Evolutionary conservation across 2,797 vertebrate genomes (phyloP), one percentile per base, ranked within the genome.

Genomic region (Acrossocheilus fasciatus): DNA sequence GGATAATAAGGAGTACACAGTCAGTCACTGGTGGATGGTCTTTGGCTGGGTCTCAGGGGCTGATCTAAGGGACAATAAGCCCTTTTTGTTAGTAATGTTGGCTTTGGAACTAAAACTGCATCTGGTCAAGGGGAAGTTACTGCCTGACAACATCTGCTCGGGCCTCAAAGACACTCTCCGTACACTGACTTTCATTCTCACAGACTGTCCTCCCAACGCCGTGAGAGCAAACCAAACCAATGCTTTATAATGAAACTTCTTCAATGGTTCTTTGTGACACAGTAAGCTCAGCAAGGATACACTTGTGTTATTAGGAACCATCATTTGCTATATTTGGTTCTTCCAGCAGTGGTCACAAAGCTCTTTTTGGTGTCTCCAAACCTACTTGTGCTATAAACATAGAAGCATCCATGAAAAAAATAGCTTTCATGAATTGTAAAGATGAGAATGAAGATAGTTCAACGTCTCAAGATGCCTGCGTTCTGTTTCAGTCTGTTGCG

Each of bases 11-110:
- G 57, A 80, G 84, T 82, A 54, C 66, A 23, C 69, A 82, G 83
- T 80, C 64, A 82, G 83, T 77, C 76, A 73, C 34, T 77, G 64
- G 57, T 77, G 36, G 59, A 88, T 83, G 47, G 59, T 84, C 45
- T 68, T 74, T 91, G 88, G 86, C 76, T 78, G 18, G 26, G 36
- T 76, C 85, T 86, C 81, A 89, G 62, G 82, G 82, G 57, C 82
- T 84, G 77, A 86, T 90, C 89, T 88, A 87, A 81, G 88, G 89
- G 82, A 54, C 69, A 34, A 66, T 57, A 43, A 76, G 57, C 74
- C 47, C 88, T 83, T 81, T 89, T 85, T 81, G 66, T 86, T 84
- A 86, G 69, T 72, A 85, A 78, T 80, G 85, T 75, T 72, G 45
- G 36, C 73, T 85, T 81, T 88, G 79, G 74, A 43, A 45, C 41